A percentile compares a stretch with the other conserved stretches of the same genome.
These are phyloP conservation scores for Pseudomugil tenellus DNA, from an alignment of 2,797 vertebrate genomes.

Conservation along the genomic window DNA sequence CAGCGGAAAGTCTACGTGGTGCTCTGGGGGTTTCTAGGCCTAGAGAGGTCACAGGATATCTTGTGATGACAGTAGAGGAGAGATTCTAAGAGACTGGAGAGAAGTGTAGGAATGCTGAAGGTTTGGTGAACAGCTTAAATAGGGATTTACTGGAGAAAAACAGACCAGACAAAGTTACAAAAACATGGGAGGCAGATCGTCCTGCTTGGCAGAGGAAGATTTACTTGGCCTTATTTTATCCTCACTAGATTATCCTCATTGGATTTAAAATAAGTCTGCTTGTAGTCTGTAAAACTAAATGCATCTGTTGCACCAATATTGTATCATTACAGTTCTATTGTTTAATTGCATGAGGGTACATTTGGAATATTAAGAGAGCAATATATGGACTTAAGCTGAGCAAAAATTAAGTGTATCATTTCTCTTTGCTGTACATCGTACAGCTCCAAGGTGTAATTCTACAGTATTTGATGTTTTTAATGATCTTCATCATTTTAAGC, in stretches of 20 bases:
- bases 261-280: slow-evolving; percentile 64
- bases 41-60: slow-evolving; percentile 70
- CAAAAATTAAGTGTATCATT: background rate
- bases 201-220: slow-evolving; percentile 47
- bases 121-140: slow-evolving; percentile 22
- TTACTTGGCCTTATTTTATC: slow-evolving; percentile 61
- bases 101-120: slow-evolving; percentile 21
- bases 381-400: slow-evolving; percentile 4
- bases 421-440: background rate
- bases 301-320: slow-evolving; percentile 57
- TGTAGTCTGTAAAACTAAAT: slow-evolving; percentile 45
- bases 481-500: slow-evolving; percentile 22
- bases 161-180: slow-evolving; percentile 24
- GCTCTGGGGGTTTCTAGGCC: slow-evolving; percentile 38
- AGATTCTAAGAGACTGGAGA: slow-evolving; percentile 38
- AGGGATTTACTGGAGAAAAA: slow-evolving; percentile 54
- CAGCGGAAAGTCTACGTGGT: slow-evolving; percentile 57
- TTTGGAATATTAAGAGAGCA: background rate
- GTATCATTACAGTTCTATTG: slow-evolving; percentile 23
- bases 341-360: slow-evolving; percentile 10
- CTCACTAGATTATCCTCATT: slow-evolving; percentile 69
- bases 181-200: slow-evolving; percentile 40
- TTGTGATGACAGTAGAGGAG: slow-evolving; percentile 65
- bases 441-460: slow-evolving; percentile 1
- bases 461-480: slow-evolving; percentile 15